These are phyloP conservation scores for Andricus grossulariae DNA, from an alignment of 1,140 invertebrate species.

Conservation along the genomic window DNA sequence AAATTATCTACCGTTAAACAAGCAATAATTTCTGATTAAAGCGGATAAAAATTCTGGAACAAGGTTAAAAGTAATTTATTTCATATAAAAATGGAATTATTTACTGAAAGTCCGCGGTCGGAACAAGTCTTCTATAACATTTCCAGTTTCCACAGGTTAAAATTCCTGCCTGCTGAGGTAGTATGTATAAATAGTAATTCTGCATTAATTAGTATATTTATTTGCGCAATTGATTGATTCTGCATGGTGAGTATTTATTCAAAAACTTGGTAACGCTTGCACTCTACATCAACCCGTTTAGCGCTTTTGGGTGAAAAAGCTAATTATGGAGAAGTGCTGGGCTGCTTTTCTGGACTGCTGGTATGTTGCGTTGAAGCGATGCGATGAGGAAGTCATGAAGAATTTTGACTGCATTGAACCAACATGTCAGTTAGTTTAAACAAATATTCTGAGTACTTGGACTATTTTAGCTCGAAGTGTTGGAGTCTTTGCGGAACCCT, in stretches of 20 bases:
- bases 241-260: background rate
- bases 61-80: conserved; percentile 1
- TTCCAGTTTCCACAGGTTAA: conserved; percentile 9
- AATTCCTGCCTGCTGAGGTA: conserved; percentile 8
- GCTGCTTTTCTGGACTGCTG: no score
- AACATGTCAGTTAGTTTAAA: background rate
- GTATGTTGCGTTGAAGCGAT: no score
- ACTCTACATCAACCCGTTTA: no score
- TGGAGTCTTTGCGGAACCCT: background rate
- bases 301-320: no score
- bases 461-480: background rate
- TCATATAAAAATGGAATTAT: background rate
- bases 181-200: background rate
- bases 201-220: conserved; percentile 2
- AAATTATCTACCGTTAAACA: conserved; percentile 1
- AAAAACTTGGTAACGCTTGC: background rate
- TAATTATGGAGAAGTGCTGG: no score
- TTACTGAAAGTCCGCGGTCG: background rate
- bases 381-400: background rate
- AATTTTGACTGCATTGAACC: background rate
- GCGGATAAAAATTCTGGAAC: conserved; percentile 8
- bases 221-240: background rate
- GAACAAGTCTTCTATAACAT: conserved; percentile 8
- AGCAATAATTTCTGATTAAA: conserved; percentile 1
- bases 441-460: conserved; percentile 3